These are phyloP conservation scores for Tyrophagus putrescentiae DNA, from an alignment of 1,140 invertebrate species.

Conservation along the genomic window DNA sequence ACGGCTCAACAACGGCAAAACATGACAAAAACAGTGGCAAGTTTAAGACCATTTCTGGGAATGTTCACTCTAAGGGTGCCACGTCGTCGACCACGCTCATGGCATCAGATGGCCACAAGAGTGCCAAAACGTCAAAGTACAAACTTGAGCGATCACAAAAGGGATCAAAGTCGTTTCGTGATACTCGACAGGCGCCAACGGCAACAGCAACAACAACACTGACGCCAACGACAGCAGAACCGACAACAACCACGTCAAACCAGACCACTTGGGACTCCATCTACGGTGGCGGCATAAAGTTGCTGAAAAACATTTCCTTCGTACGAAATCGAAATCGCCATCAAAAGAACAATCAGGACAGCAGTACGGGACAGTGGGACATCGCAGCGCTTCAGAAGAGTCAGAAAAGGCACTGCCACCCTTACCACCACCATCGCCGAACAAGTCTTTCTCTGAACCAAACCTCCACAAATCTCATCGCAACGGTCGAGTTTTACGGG, in stretches of 20 bases:
- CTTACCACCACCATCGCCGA: not conserved
- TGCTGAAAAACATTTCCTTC: conserved; percentile 5
- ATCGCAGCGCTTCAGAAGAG: too few species aligned
- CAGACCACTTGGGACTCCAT: not conserved
- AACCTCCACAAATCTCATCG: not conserved
- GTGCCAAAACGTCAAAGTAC: too few species aligned
- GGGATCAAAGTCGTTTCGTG: conserved; percentile 10
- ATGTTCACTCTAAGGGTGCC: too few species aligned
- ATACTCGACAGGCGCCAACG: not conserved
- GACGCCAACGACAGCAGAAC: conserved; percentile 1
- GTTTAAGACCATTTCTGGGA: conserved; percentile 3
- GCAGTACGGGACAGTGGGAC: too few species aligned
- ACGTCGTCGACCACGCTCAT: too few species aligned
- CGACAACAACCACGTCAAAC: too few species aligned
- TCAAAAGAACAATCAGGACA: not conserved
- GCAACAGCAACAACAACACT: not conserved
- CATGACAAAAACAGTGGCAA: not conserved
- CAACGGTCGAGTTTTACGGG: too few species aligned
- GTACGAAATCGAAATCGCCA: not conserved
- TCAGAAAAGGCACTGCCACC: not conserved
- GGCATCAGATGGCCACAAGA: too few species aligned
- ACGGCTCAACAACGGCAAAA: not conserved
- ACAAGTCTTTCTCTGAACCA: not conserved
- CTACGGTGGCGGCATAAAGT: conserved; percentile 4
- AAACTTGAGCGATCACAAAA: not conserved